Base-by-base conservation (phyloP, 2,113 vertebrate species). In the Meles meles region DNA sequence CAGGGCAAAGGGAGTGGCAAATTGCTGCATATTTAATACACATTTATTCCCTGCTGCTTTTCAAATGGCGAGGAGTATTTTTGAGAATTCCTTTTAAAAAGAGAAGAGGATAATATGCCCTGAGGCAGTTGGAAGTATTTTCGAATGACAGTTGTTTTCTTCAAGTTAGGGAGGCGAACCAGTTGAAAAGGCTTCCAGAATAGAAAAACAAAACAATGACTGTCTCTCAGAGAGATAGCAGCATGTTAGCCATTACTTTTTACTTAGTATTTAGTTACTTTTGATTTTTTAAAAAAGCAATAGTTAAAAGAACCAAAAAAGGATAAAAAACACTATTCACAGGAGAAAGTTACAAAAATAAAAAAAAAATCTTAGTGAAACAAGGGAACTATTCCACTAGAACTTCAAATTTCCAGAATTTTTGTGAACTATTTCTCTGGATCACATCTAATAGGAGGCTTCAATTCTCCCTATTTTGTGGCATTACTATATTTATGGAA, bases 301-400 rank as follows among this genome's bases (percentile, higher is more conserved):
- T 34, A 88, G 47, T 72, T 39, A 63, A 96, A 93, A 94, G 77
- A 87, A 96, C 65, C 55, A 81, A 92, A 93, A 94, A 96, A 85
- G 61, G 67, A 79, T 49, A 82, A 93, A 95, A 94, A 57, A 71
- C 13, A 67, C 80, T 92, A 63, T 81, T 90, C n/a, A 65, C 93
- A 95, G 57, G 12, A 96, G 49, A 93, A 96, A 95, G 44, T 34
- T 76, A 80, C 23, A 69, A 52, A 77, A 77, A 71, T 61, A 85
- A 44, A 14, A n/a, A 95, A 29, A 20, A 42, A 96, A 84, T 72
- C 80, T 85, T 47, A 49, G 63, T 57, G 18, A 87, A 91, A 84
- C 3, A 37, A 20, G 34, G 25, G 90, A 91, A 91, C 72, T 93
- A 55, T 69, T 96, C 80, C 83, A 82, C 57, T 44, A 89, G 23